These are phyloP conservation scores for Astyanax mexicanus DNA, from an alignment of 2,797 vertebrate species.

Conservation along the genomic window DNA sequence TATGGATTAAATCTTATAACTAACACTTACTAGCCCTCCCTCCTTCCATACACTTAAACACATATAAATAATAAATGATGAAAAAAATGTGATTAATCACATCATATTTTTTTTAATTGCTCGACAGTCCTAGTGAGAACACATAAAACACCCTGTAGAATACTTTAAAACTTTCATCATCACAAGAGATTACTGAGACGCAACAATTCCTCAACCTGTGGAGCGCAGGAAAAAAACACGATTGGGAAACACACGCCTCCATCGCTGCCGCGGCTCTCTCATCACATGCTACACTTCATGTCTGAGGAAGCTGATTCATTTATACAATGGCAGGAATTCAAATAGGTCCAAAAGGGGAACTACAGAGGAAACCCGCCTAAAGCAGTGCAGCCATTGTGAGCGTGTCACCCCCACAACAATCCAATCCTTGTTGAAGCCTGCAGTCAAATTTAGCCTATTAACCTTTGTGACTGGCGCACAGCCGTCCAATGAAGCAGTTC, in stretches of 20 bases:
- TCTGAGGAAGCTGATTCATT: constrained; percentile 44
- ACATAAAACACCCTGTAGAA: constrained; percentile 25
- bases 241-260: background rate
- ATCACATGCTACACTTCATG: constrained; percentile 40
- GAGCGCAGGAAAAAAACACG: background rate
- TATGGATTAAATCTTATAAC: too few species aligned
- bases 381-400: constrained; percentile 33
- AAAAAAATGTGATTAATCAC: too few species aligned
- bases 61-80: too few species aligned
- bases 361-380: constrained; percentile 34
- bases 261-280: constrained; percentile 22
- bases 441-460: constrained; percentile 38
- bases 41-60: too few species aligned
- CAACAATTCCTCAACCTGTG: background rate
- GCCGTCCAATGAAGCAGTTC: constrained; percentile 11
- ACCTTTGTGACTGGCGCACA: constrained; percentile 19
- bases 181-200: background rate
- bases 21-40: too few species aligned
- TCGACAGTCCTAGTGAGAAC: too few species aligned
- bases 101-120: too few species aligned
- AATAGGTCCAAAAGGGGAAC: constrained; percentile 46
- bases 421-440: constrained; percentile 15
- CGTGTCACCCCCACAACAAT: constrained; percentile 18
- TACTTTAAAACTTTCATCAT: background rate
- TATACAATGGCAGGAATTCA: constrained; percentile 54